Evolutionary conservation across 2,888 invertebrate species (phyloP).

Genomic region (Anthophora plumipes): DNA sequence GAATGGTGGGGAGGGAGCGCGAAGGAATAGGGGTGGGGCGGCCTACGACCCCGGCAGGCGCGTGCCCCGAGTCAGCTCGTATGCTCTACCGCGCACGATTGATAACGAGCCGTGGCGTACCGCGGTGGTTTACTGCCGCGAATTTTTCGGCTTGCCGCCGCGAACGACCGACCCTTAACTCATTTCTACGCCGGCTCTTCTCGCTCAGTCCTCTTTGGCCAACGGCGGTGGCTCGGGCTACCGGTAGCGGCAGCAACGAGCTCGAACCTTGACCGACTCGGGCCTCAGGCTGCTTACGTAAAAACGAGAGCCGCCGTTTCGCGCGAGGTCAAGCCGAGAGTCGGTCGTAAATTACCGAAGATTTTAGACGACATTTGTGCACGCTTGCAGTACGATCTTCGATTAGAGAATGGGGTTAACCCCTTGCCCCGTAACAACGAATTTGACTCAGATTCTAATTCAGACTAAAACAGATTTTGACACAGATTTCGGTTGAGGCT

Average conservation of each 20-base stretch:
- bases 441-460: too few species aligned
- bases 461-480: too few species aligned
- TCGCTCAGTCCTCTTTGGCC: background rate
- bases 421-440: too few species aligned
- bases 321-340: background rate
- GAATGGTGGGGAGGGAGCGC: conserved; percentile 28
- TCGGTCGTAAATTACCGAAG: conserved; percentile 12
- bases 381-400: background rate
- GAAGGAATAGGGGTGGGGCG: conserved; percentile 69
- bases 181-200: conserved; percentile 15
- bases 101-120: conserved; percentile 68
- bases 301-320: conserved; percentile 18
- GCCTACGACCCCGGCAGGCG: conserved; percentile 77
- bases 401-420: too few species aligned
- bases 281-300: conserved; percentile 16
- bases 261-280: conserved; percentile 48
- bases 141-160: conserved; percentile 47
- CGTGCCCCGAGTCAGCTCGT: conserved; percentile 81
- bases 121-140: conserved; percentile 52
- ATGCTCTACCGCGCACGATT: conserved; percentile 71
- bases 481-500: too few species aligned
- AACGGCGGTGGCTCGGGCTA: background rate
- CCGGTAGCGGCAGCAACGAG: background rate
- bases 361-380: conserved; percentile 1
- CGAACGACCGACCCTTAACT: conserved; percentile 38